These are phyloP conservation scores for Drosophila miranda DNA, from an alignment of 1,140 invertebrate genomes.

Conservation along the genomic window DNA sequence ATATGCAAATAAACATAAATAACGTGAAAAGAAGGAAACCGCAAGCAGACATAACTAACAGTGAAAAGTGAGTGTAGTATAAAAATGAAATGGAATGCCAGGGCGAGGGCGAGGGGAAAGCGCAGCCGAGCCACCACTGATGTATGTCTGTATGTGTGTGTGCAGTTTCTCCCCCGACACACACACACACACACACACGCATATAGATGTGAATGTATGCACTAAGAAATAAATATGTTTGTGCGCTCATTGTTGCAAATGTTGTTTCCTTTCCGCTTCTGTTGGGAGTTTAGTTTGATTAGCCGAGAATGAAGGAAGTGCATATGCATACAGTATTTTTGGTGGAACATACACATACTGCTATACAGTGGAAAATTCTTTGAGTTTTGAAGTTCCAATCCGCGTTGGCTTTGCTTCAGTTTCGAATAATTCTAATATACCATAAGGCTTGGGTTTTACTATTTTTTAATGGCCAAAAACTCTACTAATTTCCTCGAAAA, in stretches of 20 bases:
- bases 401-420: too few species aligned
- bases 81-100: conserved; percentile 54
- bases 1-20: conserved; percentile 70
- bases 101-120: conserved; percentile 20
- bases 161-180: not conserved
- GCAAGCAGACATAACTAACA: conserved; percentile 77
- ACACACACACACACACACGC: not conserved
- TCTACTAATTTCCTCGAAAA: too few species aligned
- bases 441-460: too few species aligned
- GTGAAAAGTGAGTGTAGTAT: conserved; percentile 67
- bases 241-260: conserved; percentile 44
- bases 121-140: conserved; percentile 38
- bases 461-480: too few species aligned
- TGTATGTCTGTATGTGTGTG: conserved; percentile 29
- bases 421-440: too few species aligned
- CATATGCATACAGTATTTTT: conserved; percentile 9
- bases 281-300: conserved; percentile 41
- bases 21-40: conserved; percentile 67
- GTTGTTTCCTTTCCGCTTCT: conserved; percentile 37
- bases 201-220: not conserved
- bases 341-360: conserved; percentile 2
- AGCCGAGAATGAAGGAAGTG: conserved; percentile 17
- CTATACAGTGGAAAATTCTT: not conserved
- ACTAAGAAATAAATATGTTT: conserved; percentile 22
- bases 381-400: too few species aligned